These are phyloP conservation scores for Halcyon chelicuti DNA, from an alignment of 2,797 vertebrate genomes.

Conservation along the genomic window DNA sequence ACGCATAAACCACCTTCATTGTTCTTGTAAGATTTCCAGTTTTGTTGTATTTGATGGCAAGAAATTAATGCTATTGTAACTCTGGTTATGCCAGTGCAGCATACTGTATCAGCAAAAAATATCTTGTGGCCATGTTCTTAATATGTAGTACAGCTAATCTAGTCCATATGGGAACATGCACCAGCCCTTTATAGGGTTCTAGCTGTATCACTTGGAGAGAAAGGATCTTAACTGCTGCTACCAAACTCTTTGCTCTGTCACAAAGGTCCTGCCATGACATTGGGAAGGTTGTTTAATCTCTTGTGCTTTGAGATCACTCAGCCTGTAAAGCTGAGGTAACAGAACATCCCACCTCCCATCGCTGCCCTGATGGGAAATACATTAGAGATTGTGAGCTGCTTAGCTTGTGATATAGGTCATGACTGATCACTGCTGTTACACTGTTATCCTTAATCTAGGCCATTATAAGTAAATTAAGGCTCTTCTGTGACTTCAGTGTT, in stretches of 20 bases:
- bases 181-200: not conserved
- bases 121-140: not conserved
- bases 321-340: not conserved
- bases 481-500: not conserved
- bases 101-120: not conserved
- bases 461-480: not conserved
- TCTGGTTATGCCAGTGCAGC: not conserved
- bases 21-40: not conserved
- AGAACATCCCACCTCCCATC: not conserved
- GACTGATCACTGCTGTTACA: not conserved
- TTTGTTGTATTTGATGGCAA: not conserved
- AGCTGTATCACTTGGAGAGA: not conserved
- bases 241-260: not conserved
- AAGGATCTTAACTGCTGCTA: not conserved
- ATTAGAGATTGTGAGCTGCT: not conserved
- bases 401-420: not conserved
- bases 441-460: not conserved
- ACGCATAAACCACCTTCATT: not conserved
- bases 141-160: not conserved
- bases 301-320: not conserved
- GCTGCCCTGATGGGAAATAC: not conserved
- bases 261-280: not conserved
- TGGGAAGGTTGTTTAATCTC: not conserved
- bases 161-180: not conserved
- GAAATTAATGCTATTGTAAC: not conserved